phyloP scores from a whole-genome alignment of 2,113 vertebrate genomes.

The Cyanoramphus novaezelandiae region DNA sequence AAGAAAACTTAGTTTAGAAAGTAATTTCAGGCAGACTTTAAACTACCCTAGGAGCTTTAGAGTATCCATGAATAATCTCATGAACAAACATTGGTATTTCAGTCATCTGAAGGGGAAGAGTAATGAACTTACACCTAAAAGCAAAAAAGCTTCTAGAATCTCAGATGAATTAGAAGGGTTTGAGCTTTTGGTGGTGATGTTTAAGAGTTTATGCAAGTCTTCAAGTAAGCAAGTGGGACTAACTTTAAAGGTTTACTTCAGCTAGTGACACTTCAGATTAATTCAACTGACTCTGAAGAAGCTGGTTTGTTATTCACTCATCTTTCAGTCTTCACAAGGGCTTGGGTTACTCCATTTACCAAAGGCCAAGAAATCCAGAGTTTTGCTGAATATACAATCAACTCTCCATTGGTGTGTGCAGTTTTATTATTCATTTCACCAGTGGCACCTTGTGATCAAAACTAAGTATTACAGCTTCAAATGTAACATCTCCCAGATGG shows the following conservation, averaged over 20 bases:
- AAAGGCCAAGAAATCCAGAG: neutral
- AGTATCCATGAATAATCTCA: neutral
- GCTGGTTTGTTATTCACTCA: neutral
- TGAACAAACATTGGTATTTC: neutral
- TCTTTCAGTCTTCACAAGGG: neutral
- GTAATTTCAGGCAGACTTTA: neutral
- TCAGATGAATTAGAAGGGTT: neutral
- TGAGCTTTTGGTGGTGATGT: neutral
- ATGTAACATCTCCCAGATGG: neutral
- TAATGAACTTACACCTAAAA: neutral
- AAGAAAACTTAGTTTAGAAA: neutral
- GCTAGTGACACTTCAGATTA: neutral
- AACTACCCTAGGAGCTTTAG: neutral
- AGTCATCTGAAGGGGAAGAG: neutral
- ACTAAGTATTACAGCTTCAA: neutral
- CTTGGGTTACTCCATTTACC: neutral
- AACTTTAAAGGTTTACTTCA: neutral
- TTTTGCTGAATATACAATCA: neutral
- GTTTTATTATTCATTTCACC: slow-evolving; percentile 13
- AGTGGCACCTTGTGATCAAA: slow-evolving; percentile 14
- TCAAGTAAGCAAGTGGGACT: neutral
- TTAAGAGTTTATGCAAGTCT: neutral
- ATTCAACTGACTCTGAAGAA: neutral
- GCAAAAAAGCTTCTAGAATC: neutral
- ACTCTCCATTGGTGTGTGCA: neutral